Percentiles rank a stretch among this genome's conserved stretches.
These are phyloP conservation scores for Equus przewalskii DNA, from an alignment of 2,113 vertebrate species.

Conservation along the genomic window DNA sequence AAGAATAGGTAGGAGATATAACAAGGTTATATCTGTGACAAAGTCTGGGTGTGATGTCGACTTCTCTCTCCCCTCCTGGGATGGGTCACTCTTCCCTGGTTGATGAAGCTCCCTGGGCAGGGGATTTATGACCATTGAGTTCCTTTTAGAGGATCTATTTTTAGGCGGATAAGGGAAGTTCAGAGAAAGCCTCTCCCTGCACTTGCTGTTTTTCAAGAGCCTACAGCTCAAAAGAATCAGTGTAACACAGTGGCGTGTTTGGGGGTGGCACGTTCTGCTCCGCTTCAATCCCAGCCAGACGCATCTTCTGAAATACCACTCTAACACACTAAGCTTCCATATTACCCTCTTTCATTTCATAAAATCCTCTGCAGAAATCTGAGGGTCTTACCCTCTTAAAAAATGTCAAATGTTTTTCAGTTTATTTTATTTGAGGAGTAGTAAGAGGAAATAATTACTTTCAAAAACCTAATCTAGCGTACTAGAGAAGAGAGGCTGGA, in stretches of 20 bases:
- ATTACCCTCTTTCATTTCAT: neutral
- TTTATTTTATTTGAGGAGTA: conserved; percentile 4
- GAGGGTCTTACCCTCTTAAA: neutral
- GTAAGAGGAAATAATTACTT: neutral
- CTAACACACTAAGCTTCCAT: neutral
- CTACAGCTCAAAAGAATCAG: neutral
- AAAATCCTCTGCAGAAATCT: neutral
- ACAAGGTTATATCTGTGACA: neutral
- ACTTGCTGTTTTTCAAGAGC: neutral
- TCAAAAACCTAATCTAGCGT: neutral
- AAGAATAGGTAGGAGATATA: neutral
- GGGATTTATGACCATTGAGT: neutral
- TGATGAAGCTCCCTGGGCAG: neutral
- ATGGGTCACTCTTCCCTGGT: neutral
- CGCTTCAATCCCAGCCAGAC: neutral
- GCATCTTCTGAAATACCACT: neutral
- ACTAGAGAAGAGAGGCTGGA: neutral
- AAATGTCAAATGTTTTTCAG: neutral
- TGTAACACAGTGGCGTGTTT: neutral
- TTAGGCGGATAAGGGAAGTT: neutral
- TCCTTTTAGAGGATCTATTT: neutral
- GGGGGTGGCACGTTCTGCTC: neutral
- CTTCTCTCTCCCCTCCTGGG: neutral
- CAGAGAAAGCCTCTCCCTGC: neutral
- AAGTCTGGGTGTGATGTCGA: neutral